phyloP scores from a whole-genome alignment of 2,113 vertebrate genomes.

The Lamprologus ornatipinnis region DNA sequence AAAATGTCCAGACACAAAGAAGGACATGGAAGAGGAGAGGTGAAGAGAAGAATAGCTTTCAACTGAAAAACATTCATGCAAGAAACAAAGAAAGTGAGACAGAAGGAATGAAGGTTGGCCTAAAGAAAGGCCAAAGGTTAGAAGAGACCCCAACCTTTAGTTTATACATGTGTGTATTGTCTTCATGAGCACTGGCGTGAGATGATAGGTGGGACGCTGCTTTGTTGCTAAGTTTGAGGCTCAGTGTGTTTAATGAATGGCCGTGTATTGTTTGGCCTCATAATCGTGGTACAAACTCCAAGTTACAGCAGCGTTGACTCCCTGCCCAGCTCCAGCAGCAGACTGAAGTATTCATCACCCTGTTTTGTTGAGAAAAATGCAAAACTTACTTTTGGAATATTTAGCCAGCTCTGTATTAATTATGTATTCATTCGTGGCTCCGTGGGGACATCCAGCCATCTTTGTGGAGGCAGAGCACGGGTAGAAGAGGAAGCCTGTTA shows the following conservation, averaged over 20 bases:
- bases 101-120: neutral
- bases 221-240: neutral
- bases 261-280: neutral
- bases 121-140: neutral
- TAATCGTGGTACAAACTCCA: neutral
- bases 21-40: neutral
- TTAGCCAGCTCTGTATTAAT: neutral
- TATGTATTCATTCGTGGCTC: neutral
- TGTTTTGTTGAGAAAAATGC: neutral
- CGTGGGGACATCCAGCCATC: neutral
- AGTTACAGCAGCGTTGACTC: neutral
- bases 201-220: neutral
- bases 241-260: neutral
- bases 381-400: neutral
- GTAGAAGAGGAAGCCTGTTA: neutral
- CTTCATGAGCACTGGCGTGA: neutral
- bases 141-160: neutral
- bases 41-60: neutral
- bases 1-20: constrained; percentile 16
- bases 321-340: neutral
- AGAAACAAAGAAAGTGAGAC: neutral
- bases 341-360: neutral
- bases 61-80: neutral
- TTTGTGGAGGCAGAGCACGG: neutral
- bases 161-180: neutral